These are phyloP conservation scores for Sebastiscus tertius DNA, from an alignment of 2,797 vertebrate genomes.

Conservation along the genomic window DNA sequence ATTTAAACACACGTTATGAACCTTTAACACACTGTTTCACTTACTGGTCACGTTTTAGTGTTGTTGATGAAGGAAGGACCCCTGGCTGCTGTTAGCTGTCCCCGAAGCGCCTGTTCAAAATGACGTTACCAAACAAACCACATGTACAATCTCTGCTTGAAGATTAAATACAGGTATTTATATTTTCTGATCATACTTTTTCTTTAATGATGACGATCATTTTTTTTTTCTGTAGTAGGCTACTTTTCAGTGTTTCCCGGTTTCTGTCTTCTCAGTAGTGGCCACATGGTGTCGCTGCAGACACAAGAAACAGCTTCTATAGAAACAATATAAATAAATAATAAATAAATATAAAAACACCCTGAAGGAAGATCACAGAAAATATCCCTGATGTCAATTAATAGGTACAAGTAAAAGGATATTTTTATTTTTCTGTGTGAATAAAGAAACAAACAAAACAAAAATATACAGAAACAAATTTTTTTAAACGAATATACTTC, in stretches of 20 bases:
- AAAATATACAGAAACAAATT: neutral
- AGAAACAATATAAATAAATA: too few species aligned
- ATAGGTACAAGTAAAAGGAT: neutral
- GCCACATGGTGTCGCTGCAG: conserved; percentile 13
- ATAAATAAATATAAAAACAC: neutral
- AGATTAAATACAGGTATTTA: too few species aligned
- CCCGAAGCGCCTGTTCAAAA: conserved; percentile 42
- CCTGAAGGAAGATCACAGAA: neutral
- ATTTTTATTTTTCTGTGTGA: neutral
- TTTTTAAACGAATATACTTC: neutral
- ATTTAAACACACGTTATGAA: neutral
- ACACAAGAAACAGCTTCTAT: neutral
- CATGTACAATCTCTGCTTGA: neutral
- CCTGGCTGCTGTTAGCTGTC: neutral
- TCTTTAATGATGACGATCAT: neutral
- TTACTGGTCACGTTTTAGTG: conserved; percentile 6
- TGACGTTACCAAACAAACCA: neutral
- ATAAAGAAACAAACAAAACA: neutral
- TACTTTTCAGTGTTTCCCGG: neutral
- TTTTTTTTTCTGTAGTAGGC: neutral
- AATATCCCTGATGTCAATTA: neutral
- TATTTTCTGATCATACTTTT: neutral
- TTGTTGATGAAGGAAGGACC: conserved; percentile 35
- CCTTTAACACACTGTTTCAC: neutral
- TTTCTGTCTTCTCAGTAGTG: neutral